A percentile compares a stretch with the other conserved stretches of the same genome.
Evolutionary conservation across 2,888 invertebrate species (phyloP).

Genomic region (Eilema griseolum): DNA sequence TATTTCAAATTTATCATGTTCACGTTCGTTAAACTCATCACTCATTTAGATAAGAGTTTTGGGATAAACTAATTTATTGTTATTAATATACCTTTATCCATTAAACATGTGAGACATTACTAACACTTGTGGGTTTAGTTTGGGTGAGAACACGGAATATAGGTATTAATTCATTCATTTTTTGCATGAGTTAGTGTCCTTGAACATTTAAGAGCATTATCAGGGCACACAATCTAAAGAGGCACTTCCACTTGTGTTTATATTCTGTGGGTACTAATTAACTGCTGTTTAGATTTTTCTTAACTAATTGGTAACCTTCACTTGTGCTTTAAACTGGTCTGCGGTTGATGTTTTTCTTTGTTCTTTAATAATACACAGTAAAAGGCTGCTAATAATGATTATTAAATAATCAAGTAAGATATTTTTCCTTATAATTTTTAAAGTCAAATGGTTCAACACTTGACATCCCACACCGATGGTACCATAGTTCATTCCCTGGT

Average conservation of each 20-base stretch:
- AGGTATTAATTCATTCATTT: neutral
- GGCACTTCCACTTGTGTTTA: neutral
- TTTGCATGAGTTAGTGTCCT: neutral
- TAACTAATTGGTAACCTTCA: neutral
- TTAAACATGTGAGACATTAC: neutral
- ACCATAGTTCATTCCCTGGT: no score
- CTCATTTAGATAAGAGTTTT: constrained; percentile 70
- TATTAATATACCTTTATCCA: neutral
- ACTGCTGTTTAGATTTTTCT: neutral
- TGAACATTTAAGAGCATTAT: neutral
- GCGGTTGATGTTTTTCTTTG: neutral
- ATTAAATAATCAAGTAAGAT: no score
- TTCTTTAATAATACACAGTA: neutral
- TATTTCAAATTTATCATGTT: constrained; percentile 55
- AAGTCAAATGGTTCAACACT: no score
- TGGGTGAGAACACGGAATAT: neutral
- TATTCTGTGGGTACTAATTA: neutral
- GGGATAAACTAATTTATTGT: constrained; percentile 39
- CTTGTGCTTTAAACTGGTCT: neutral
- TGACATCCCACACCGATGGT: no score
- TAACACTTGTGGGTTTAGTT: neutral
- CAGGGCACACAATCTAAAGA: neutral
- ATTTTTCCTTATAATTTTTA: no score
- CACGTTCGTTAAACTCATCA: constrained; percentile 50
- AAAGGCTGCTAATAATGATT: no score